Evolutionary conservation across 2,888 invertebrate species (phyloP).

Genomic region (Syrphus vitripennis): DNA sequence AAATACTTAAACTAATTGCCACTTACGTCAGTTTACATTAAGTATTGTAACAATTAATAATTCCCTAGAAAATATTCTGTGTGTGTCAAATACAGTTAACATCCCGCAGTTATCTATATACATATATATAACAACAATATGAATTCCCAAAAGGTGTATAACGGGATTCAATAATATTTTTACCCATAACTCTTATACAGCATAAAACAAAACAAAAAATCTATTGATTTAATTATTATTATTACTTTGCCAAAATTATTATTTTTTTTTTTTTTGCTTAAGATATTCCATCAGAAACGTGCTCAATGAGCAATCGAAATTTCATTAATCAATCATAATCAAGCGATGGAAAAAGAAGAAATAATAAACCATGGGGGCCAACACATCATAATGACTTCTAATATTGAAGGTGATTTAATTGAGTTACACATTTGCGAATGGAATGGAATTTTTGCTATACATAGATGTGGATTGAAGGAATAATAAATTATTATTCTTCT

Average conservation of each 20-base stretch:
- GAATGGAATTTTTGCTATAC: conserved; percentile 7
- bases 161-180: conserved; percentile 15
- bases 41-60: conserved; percentile 52
- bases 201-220: conserved; percentile 12
- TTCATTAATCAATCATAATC: conserved; percentile 71
- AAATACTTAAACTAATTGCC: background rate
- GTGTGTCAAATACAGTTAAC: conserved; percentile 38
- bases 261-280: no score
- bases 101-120: background rate
- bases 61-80: conserved; percentile 3
- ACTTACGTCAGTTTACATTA: conserved; percentile 43
- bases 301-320: conserved; percentile 71
- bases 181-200: conserved; percentile 8
- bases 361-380: conserved; percentile 41
- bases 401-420: conserved; percentile 61
- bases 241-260: conserved; percentile 33
- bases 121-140: background rate
- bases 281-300: conserved; percentile 59
- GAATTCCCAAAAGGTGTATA: conserved; percentile 48
- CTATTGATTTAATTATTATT: conserved; percentile 50
- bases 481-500: conserved; percentile 59
- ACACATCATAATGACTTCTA: conserved; percentile 50
- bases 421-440: conserved; percentile 50
- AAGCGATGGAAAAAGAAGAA: background rate
- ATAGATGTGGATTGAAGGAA: conserved; percentile 25